A percentile compares a stretch with the other conserved stretches of the same genome.
Evolutionary conservation across 2,797 vertebrate species (phyloP).

Genomic region (Sternotherus odoratus): DNA sequence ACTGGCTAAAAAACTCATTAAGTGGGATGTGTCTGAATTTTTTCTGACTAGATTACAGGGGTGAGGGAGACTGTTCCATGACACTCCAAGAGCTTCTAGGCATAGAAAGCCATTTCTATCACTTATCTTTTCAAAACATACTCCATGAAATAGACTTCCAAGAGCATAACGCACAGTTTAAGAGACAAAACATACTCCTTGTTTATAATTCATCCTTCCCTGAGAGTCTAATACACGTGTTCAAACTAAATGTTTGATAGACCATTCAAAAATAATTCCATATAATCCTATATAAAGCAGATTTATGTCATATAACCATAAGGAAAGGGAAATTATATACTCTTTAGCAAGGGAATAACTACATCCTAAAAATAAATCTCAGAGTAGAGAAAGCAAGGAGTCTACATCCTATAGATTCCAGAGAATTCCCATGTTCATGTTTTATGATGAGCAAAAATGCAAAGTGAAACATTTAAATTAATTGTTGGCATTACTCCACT

Average conservation of each 20-base stretch:
- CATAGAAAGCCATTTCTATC: background rate
- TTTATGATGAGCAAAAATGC: background rate
- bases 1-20: background rate
- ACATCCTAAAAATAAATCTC: background rate
- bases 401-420: background rate
- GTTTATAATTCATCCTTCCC: background rate
- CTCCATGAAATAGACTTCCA: background rate
- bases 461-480: background rate
- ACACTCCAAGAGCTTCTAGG: background rate
- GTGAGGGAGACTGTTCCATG: background rate
- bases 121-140: constrained; percentile 17
- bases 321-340: background rate
- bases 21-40: background rate
- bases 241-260: background rate
- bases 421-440: background rate
- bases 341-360: background rate
- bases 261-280: background rate
- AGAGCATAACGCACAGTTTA: background rate
- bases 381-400: background rate
- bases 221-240: background rate
- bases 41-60: background rate
- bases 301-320: background rate
- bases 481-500: background rate
- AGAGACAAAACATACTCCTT: background rate
- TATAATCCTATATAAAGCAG: background rate